Evolutionary conservation across 53 echinoderm and acorn worm genomes (phyloP).

Genomic region (Mesocentrotus franciscanus): DNA sequence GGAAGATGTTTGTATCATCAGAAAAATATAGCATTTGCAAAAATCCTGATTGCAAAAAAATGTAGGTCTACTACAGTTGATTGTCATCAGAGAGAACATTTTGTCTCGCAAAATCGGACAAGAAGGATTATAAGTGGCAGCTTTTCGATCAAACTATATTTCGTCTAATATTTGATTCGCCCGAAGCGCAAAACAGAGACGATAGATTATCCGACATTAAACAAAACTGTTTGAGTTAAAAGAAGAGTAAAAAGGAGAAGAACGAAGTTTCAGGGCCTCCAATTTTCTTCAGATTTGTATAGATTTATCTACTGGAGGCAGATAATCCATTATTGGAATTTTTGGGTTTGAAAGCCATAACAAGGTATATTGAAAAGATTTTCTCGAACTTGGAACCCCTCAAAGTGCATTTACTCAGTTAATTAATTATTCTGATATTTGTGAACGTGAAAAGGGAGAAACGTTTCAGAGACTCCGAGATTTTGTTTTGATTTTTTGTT

Average conservation of each 20-base stretch:
- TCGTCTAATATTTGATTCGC: not conserved
- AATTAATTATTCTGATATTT: too few relatives aligned
- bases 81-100: not conserved
- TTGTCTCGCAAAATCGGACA: not conserved
- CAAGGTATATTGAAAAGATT: too few relatives aligned
- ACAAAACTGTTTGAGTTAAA: not conserved
- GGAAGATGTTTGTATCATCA: not conserved
- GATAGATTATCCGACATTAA: not conserved
- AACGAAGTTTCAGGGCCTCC: not conserved
- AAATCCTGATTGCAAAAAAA: not conserved
- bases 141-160: slow-evolving; percentile 28
- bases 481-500: too few relatives aligned
- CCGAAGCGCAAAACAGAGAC: slow-evolving; percentile 10
- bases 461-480: too few relatives aligned
- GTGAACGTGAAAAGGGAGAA: too few relatives aligned
- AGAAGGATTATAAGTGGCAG: not conserved
- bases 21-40: not conserved
- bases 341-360: too few relatives aligned
- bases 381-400: too few relatives aligned
- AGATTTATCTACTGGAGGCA: not conserved
- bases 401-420: too few relatives aligned
- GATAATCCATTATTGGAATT: too few relatives aligned
- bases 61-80: not conserved
- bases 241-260: not conserved
- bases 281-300: not conserved